Percentiles rank a stretch among this genome's conserved stretches.
phyloP scores from a whole-genome alignment of 2,888 invertebrate species.

The Epinotia demarniana region DNA sequence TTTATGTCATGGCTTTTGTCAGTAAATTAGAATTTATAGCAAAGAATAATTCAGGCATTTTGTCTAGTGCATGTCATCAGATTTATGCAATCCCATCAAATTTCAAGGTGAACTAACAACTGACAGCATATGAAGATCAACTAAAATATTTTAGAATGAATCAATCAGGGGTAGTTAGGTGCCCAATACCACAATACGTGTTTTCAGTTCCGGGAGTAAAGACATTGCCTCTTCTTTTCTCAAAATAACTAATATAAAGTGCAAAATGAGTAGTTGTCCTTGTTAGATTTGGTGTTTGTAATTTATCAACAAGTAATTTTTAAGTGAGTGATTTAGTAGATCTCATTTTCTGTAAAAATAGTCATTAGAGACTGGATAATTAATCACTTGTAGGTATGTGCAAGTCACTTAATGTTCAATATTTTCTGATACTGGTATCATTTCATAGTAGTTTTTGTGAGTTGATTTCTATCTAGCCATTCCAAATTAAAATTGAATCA shows the following conservation, averaged over 20 bases:
- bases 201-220: background rate
- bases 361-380: background rate
- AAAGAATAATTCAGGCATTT: background rate
- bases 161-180: background rate
- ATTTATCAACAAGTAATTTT: background rate
- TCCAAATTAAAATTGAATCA: too few species aligned
- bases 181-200: background rate
- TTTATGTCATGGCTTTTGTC: background rate
- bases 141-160: background rate
- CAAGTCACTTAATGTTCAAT: background rate
- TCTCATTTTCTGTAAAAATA: background rate
- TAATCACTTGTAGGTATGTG: background rate
- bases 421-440: background rate
- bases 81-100: too few species aligned
- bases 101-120: background rate
- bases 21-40: background rate
- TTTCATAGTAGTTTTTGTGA: too few species aligned
- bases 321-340: background rate
- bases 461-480: too few species aligned
- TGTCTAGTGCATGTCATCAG: too few species aligned
- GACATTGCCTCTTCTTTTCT: background rate
- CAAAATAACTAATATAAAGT: background rate
- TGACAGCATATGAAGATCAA: background rate
- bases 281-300: background rate
- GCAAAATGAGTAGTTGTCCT: background rate